phyloP scores from a whole-genome alignment of 2,797 vertebrate species.

The Austrolebias charrua region DNA sequence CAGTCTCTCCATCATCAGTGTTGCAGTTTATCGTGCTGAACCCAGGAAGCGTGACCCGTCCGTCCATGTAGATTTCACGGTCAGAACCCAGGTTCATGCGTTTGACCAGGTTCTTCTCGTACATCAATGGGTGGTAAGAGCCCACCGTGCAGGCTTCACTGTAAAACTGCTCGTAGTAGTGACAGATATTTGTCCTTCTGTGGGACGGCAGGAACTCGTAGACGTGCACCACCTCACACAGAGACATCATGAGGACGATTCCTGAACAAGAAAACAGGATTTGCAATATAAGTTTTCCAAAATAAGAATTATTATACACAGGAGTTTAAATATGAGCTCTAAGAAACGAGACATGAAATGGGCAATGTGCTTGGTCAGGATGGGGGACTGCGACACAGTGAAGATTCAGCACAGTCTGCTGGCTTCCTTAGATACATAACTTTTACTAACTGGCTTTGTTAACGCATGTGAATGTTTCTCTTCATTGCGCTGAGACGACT shows the following conservation, averaged over 20 bases:
- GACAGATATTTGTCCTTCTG: constrained; percentile 81
- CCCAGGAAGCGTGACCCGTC: constrained; percentile 78
- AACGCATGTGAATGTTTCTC: too few species aligned
- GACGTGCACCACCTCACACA: constrained; percentile 81
- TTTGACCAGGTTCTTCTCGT: constrained; percentile 86
- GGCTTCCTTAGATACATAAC: too few species aligned
- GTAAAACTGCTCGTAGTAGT: constrained; percentile 81
- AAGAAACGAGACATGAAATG: too few species aligned
- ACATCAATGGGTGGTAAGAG: constrained; percentile 83
- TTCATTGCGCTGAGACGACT: too few species aligned
- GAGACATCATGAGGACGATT: constrained; percentile 83
- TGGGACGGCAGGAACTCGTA: constrained; percentile 84
- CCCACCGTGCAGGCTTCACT: constrained; percentile 83
- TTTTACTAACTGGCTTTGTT: too few species aligned
- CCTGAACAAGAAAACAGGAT: constrained; percentile 53
- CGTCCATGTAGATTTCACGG: constrained; percentile 73
- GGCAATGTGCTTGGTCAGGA: too few species aligned
- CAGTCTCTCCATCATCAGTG: neutral
- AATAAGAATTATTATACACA: too few species aligned
- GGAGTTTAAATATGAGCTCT: too few species aligned
- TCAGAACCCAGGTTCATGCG: constrained; percentile 80
- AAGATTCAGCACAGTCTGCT: too few species aligned
- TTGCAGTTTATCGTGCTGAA: constrained; percentile 75
- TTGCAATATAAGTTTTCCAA: too few species aligned
- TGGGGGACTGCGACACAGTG: too few species aligned